Percentiles rank a stretch among this genome's conserved stretches.
These are phyloP conservation scores for Tursiops truncatus DNA, from an alignment of 2,113 vertebrate genomes.

Conservation along the genomic window DNA sequence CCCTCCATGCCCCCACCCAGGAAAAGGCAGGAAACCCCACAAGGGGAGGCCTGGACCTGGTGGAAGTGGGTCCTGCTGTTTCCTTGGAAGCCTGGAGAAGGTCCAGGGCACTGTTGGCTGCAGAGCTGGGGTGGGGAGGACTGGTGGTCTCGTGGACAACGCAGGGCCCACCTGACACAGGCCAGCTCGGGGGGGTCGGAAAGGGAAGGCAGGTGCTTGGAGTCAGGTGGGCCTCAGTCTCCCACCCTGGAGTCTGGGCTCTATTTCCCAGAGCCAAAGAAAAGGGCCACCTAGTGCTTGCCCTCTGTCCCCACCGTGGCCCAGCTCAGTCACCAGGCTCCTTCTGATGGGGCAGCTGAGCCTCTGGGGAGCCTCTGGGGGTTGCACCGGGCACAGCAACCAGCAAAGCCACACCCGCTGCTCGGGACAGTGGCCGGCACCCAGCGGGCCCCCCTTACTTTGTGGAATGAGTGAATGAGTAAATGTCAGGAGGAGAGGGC, in stretches of 20 bases:
- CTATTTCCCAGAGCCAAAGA: not conserved
- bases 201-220: not conserved
- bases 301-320: not conserved
- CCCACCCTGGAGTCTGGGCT: not conserved
- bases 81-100: not conserved
- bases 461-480: not conserved
- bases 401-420: not conserved
- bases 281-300: not conserved
- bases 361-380: not conserved
- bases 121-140: not conserved
- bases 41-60: not conserved
- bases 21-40: not conserved
- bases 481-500: not conserved
- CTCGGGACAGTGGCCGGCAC: not conserved
- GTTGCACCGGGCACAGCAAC: not conserved
- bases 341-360: not conserved
- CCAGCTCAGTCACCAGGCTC: not conserved
- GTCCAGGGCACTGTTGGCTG: not conserved
- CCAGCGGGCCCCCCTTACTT: no score
- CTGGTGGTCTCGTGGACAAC: rapidly evolving
- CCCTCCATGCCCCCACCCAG: not conserved
- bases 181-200: not conserved
- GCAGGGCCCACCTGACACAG: not conserved
- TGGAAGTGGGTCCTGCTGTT: not conserved
- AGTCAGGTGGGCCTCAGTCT: not conserved